These are phyloP conservation scores for Ivindomyrus marchei DNA, from an alignment of 2,113 vertebrate species.

Conservation along the genomic window DNA sequence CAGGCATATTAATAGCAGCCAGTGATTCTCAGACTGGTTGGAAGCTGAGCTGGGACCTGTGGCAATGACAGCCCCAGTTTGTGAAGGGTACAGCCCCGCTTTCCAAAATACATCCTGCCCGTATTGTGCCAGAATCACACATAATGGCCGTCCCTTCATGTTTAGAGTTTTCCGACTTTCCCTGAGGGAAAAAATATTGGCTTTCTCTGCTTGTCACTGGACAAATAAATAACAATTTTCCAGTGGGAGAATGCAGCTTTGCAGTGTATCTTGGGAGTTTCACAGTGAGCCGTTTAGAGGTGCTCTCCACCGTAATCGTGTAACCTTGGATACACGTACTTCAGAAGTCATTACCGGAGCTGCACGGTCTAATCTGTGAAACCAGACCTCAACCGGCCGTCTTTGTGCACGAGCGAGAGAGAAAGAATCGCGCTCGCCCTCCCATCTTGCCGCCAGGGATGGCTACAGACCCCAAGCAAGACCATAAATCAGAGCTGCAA, in stretches of 20 bases:
- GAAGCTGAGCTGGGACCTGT: not conserved
- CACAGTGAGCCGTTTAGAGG: not conserved
- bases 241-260: not conserved
- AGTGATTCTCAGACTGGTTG: not conserved
- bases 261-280: not conserved
- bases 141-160: not conserved
- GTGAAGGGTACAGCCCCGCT: not conserved
- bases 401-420: not conserved
- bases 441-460: not conserved
- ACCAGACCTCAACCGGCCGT: not conserved
- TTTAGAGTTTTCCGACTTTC: not conserved
- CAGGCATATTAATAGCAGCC: slow-evolving; percentile 8
- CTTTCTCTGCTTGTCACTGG: not conserved
- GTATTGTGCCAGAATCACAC: not conserved
- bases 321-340: not conserved
- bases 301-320: not conserved
- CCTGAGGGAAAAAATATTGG: not conserved
- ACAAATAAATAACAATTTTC: slow-evolving; percentile 7
- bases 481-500: not conserved
- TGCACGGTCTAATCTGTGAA: not conserved
- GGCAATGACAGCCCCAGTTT: slow-evolving; percentile 19
- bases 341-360: not conserved
- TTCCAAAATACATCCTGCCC: not conserved
- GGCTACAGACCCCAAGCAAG: not conserved
- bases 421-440: too few species aligned